Evolutionary conservation across 2,797 vertebrate genomes (phyloP), one percentile per base, ranked within the genome.

Genomic region (Falco berigora): DNA sequence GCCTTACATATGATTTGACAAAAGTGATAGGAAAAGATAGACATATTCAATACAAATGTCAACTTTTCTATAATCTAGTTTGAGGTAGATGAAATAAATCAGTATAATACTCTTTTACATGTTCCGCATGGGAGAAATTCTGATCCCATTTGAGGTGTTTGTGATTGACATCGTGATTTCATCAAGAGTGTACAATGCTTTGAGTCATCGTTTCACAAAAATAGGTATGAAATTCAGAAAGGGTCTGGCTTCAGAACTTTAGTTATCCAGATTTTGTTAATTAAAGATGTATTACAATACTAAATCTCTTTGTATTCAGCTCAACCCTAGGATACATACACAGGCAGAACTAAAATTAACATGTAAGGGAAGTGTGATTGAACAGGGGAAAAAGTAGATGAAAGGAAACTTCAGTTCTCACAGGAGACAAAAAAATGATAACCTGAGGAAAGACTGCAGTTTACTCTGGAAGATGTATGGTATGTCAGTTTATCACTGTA

Each of bases 371-470:
- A 82, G 91, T 50, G 7, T 67, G 56, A 85, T 17, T 73, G 49
- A 94, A 80, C 9, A 38, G 32, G 34, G 30, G 79, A 88, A 91
- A 92, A 73, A 17, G 6, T 44, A 88, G 44, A 89, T 79, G 73
- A 82, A 93, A 71, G 59, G 77, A 93, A 94, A 82, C 21, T 59
- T 88, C 69, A 68, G 4, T 62, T 92, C 69, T 95, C 71, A 79
- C 17, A 67, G 44, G 28, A 92, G 80, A 94, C 8, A 74, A 72
- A 42, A 82, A 95, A 90, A 94, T 82, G 55, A 96, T 94, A 90
- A 95, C 86, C 78, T 71, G 74, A 88, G 77, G 83, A 82, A 94
- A 92, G 40, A 82, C 47, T 92, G 21, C 22, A 68, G 46, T 94
- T 93, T 87, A 68, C 32, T 91, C 32, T 87, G 27, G n/a, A 93